Base-by-base conservation (phyloP, 2,113 vertebrate species). In the Orycteropus afer region DNA sequence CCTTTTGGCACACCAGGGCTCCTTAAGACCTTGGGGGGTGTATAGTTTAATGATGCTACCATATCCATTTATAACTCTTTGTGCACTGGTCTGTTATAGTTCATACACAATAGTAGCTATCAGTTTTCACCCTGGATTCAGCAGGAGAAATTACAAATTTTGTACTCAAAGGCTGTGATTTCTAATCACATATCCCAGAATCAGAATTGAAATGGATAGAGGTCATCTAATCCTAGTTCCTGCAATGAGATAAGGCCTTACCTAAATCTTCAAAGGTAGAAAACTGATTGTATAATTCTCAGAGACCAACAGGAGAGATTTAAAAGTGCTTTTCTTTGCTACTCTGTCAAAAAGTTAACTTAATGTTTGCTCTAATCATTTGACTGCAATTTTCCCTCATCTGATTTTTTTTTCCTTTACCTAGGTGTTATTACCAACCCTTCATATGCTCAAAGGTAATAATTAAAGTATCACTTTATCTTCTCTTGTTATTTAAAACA, bases 151-250 rank as follows among this genome's bases (percentile, higher is more conserved):
- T 55, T 71, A 51, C 37, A 84, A 91, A 94, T 73, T 83, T 18
- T 51, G 71, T 83, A 55, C 61, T 91, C 88, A 88, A 79, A 82
- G 40, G 6, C 37, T 71, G 61, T 88, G 67, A 63, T 91, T 91
- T 87, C 45, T 91, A 88, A 88, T 79, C 95, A 88, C 83, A 91
- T 22, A 83, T 18, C 25, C 29, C 71, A 91, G 69, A 55, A 61
- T 53, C 59, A 61, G 27, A 77, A 55, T 0, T 76, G 82, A 22
- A 55, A 49, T 49, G 34, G 61, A 45, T 63, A 59, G 53, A 51
- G 59, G 59, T 77, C 61, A 83, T 63, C 71, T 88, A 88, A 94
- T 91, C 61, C 37, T 34, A 73, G 51, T 2, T n/a, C 20, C 25
- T 71, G 18, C 32, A 67, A 73, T 87, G 71, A 88, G 74, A 47